Conservation (phyloP, 2,797 vertebrate species). For the Pseudomugil gertrudae region DNA sequence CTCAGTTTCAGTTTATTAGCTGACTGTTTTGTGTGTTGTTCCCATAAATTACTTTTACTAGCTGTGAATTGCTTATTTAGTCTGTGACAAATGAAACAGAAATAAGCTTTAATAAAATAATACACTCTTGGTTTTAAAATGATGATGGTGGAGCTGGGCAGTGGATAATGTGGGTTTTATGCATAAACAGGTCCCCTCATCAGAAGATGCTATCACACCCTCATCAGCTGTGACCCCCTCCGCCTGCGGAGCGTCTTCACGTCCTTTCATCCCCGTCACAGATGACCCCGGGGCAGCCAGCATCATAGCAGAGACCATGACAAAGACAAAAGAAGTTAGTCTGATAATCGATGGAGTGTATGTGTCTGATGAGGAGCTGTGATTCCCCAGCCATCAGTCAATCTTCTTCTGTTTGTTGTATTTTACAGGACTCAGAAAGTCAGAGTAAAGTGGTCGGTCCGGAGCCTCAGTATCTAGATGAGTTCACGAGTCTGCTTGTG, state of each 20-base stretch:
- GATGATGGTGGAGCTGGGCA: background rate
- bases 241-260: constrained; percentile 89
- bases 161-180: constrained; percentile 13
- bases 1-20: too few species aligned
- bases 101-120: background rate
- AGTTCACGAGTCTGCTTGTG: constrained; percentile 94
- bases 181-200: constrained; percentile 82
- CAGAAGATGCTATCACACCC: constrained; percentile 93
- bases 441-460: constrained; percentile 92
- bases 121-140: background rate
- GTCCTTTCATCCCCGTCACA: constrained; percentile 97
- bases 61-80: background rate
- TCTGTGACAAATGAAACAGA: too few species aligned
- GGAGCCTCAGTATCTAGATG: constrained; percentile 95
- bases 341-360: background rate
- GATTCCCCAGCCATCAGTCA: background rate
- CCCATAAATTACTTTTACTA: too few species aligned
- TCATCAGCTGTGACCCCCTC: constrained; percentile 95
- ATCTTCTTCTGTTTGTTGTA: background rate
- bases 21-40: too few species aligned
- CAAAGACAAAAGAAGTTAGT: constrained; percentile 95
- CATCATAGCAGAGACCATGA: constrained; percentile 99
- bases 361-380: background rate
- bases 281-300: constrained; percentile 98
- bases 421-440: constrained; percentile 90